These are phyloP conservation scores for Ivindomyrus marchei DNA, from an alignment of 2,113 vertebrate species.

Conservation along the genomic window DNA sequence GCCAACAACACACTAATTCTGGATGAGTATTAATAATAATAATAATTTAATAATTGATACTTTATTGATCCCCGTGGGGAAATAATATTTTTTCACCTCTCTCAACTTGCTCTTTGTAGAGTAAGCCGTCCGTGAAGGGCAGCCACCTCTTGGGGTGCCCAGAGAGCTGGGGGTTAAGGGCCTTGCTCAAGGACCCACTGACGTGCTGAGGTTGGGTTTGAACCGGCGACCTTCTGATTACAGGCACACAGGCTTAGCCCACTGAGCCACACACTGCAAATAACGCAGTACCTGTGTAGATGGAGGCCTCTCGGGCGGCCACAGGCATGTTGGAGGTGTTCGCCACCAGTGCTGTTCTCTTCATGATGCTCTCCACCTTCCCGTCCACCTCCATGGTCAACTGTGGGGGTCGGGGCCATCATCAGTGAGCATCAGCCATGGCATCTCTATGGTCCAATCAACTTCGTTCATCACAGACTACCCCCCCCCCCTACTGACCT, in stretches of 20 bases:
- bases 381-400: constrained; percentile 96
- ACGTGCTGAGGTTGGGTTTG: too few species aligned
- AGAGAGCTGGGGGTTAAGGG: too few species aligned
- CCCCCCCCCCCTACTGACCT: constrained; percentile 64
- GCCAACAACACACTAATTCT: neutral
- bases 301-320: constrained; percentile 94
- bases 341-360: constrained; percentile 84
- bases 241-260: too few species aligned
- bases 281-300: constrained; percentile 80
- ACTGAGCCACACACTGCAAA: neutral
- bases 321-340: constrained; percentile 99
- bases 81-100: too few species aligned
- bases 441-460: constrained; percentile 1
- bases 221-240: too few species aligned
- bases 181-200: too few species aligned
- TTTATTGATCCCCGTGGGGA: too few species aligned
- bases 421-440: constrained; percentile 19
- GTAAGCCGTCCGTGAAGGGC: too few species aligned
- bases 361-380: constrained; percentile 95
- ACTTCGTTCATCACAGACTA: neutral
- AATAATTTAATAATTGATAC: too few species aligned
- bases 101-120: too few species aligned
- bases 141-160: too few species aligned
- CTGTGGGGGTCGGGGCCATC: constrained; percentile 51
- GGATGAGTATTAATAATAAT: too few species aligned